Evolutionary conservation across 2,113 vertebrate species (phyloP), one percentile per base, ranked within the genome.

Genomic region (Vimba vimba): DNA sequence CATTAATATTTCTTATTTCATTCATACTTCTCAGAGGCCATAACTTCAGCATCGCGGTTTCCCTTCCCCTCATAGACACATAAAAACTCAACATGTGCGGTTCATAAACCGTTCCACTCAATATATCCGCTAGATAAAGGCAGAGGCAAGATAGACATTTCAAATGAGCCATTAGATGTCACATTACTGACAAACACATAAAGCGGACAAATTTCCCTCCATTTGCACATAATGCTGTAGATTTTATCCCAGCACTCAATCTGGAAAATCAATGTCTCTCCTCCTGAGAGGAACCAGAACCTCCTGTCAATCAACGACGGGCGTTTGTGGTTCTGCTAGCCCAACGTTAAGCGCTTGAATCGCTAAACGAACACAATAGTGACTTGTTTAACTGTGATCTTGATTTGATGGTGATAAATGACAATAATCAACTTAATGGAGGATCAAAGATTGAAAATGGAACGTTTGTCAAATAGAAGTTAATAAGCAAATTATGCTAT

Each of bases 141-240:
- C 73, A 36, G 15, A 47, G 43, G 60, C 71, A 69, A 21, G 17
- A n/a, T 7, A 71, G 36, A 27, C 62, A 12, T 76, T 85, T 21
- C 13, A 68, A 30, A 78, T 23, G 23, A 50, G 27, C 21, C n/a
- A 64, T 15, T 21, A 85, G 23, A 47, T 19, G 7, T 30, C 23
- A 15, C 19, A 23, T 81, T 81, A 47, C 4, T 75, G 10, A 17
- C 27, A 66, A 55, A 81, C 57, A 55, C 45, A 75, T 66, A 84
- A 66, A 6, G 69, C 4, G 4, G 52, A 84, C 55, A 74, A 15
- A 57, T 13, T 7, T 68, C 27, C 66, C 9, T 80, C 43, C 79
- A 30, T 74, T 76, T 66, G 30, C 55, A 84, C 57, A 21, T 12
- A 79, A 60, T 85, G 15, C 23, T 77, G 47, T 57, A 43, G 64